Base-by-base conservation (phyloP, 2,797 vertebrate genomes). In the Enteromius unitaeniatus region DNA sequence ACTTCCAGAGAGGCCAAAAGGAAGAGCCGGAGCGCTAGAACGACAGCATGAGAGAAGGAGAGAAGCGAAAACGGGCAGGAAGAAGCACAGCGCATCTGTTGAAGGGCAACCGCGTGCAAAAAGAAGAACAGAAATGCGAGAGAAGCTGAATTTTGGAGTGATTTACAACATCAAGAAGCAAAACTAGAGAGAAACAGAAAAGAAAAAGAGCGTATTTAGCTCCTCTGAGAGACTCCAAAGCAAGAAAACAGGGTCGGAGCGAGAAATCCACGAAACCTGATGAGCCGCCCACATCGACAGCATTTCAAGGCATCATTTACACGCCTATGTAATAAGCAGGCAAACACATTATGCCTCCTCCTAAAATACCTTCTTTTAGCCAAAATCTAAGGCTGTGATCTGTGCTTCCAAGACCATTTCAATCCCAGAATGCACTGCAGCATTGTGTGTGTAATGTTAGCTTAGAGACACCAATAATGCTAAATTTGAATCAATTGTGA, bases 1-100 rank as follows among this genome's bases (percentile, higher is more conserved):
- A 93, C 94, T 95, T 95, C 94, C 94, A 95, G 95, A 95, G 90
- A 93, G 78, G 65, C 80, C 34, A 67, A 85, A 81, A 78, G 79
- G 84, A 82, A 76, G 86, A 31, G 80, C 75, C 73, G 70, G 51
- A 75, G 78, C 87, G 60, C 64, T 73, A 78, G 67, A 78, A 74
- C 87, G 87, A 84, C 75, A 70, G 85, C 51, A 55, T 49, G 77
- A 88, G 17, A 76, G 81, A 80, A 68, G 64, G 76, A 85, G 55
- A 84, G 23, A 51, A 74, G 31, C 1, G 4, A 42, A 53, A 65
- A 53, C 2, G 31, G 51, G 26, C 15, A 42, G 31, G 60, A n/a
- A 45, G 47, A 77, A 40, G 40, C 11, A 51, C n/a, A 55, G 31
- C 10, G 1, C 42, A 51, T 40, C 76, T 45, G 45, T 53, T 17